phyloP scores from a whole-genome alignment of 2,888 invertebrate species.

The Mesochorus sp. region DNA sequence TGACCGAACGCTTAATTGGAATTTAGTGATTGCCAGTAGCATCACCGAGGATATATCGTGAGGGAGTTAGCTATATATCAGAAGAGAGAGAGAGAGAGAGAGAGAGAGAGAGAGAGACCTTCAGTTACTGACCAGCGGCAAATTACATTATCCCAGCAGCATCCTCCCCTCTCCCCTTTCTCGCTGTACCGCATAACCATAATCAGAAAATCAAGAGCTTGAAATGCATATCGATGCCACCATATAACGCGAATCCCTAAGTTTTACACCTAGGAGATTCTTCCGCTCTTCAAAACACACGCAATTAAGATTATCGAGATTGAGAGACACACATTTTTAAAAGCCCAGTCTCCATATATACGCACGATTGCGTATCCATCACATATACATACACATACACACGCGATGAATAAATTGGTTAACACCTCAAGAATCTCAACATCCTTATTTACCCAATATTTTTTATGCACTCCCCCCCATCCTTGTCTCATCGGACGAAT shows the following conservation, averaged over 20 bases:
- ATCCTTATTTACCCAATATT: no score
- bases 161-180: conserved; percentile 21
- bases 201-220: neutral
- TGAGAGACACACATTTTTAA: no score
- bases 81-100: neutral
- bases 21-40: conserved; percentile 77
- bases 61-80: conserved; percentile 26
- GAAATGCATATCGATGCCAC: neutral
- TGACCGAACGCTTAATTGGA: conserved; percentile 75
- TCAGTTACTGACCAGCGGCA: conserved; percentile 61
- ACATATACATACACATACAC: no score
- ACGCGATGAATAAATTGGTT: no score
- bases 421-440: no score
- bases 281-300: no score
- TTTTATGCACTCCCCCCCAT: no score
- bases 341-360: no score
- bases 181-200: neutral
- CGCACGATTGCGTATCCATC: no score
- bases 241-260: neutral
- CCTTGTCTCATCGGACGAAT: no score
- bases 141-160: conserved; percentile 69
- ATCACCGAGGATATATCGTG: conserved; percentile 45
- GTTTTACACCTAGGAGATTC: neutral
- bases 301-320: no score
- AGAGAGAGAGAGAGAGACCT: conserved; percentile 15